Conservation (phyloP, 53 echinoderm and acorn worm genomes). For the Apostichopus leukothele region DNA sequence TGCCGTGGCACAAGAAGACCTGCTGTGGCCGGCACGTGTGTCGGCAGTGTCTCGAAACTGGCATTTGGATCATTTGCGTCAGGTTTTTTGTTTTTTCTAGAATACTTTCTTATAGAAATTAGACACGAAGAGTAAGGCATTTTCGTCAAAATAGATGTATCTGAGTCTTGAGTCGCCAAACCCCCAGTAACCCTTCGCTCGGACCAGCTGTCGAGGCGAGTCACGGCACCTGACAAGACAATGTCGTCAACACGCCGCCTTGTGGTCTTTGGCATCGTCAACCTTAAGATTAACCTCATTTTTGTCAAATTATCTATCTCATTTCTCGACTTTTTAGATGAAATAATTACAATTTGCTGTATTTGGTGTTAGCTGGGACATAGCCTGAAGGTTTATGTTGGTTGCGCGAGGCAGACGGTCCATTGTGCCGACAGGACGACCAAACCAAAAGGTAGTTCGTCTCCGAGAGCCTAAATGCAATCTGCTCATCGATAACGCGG, state of each 20-base stretch:
- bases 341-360: conserved; percentile 89
- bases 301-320: conserved; percentile 78
- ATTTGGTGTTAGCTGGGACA: conserved; percentile 77
- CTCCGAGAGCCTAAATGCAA: background rate
- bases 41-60: conserved; percentile 77
- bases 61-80: conserved; percentile 39
- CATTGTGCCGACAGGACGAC: conserved; percentile 43
- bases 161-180: conserved; percentile 11
- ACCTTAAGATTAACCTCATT: conserved; percentile 60
- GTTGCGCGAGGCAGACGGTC: conserved; percentile 21
- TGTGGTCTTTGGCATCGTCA: conserved; percentile 60
- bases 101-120: conserved; percentile 34
- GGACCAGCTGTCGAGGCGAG: conserved; percentile 30
- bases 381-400: conserved; percentile 77
- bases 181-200: conserved; percentile 3
- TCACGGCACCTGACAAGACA: conserved; percentile 38
- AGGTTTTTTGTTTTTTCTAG: conserved; percentile 36
- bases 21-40: conserved; percentile 62
- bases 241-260: conserved; percentile 47
- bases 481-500: conserved; percentile 27
- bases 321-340: conserved; percentile 84
- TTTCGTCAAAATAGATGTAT: conserved; percentile 9
- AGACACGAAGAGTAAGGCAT: conserved; percentile 20
- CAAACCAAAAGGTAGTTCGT: background rate
- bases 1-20: conserved; percentile 41